phyloP scores from a whole-genome alignment of 2,797 vertebrate species.

The Heliangelus exortis region DNA sequence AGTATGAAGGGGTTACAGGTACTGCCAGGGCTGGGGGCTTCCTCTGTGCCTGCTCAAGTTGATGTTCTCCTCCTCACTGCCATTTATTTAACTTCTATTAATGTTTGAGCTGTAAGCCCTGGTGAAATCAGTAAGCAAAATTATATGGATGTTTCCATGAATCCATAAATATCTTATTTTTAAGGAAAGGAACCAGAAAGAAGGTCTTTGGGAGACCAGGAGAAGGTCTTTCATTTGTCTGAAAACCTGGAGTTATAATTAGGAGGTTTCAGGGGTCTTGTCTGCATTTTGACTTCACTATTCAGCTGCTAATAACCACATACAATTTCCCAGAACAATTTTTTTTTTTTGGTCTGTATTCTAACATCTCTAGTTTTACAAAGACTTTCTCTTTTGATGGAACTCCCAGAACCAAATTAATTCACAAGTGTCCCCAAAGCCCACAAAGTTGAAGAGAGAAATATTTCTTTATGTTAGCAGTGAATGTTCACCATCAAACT shows the following conservation, averaged over 20 bases:
- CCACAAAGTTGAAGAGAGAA: neutral
- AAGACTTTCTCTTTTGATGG: constrained; percentile 2
- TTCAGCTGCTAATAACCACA: neutral
- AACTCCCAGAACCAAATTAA: constrained; percentile 38
- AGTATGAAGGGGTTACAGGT: neutral
- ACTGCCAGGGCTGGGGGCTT: neutral
- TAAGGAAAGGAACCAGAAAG: neutral
- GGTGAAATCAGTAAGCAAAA: neutral
- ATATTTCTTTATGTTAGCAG: neutral
- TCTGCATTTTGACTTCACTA: neutral
- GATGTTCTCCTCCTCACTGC: neutral
- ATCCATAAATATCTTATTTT: neutral
- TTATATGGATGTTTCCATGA: neutral
- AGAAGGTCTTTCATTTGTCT: neutral
- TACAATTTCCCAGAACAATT: neutral
- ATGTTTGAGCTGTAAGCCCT: neutral
- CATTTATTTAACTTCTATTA: neutral
- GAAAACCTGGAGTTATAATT: neutral
- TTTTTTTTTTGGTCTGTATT: neutral
- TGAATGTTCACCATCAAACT: neutral
- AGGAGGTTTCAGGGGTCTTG: neutral
- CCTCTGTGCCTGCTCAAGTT: neutral
- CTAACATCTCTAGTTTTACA: constrained; percentile 5
- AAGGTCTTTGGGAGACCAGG: neutral
- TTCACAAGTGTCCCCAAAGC: neutral